Conservation (phyloP, 2,113 vertebrate species). For the Petroica traversi region DNA sequence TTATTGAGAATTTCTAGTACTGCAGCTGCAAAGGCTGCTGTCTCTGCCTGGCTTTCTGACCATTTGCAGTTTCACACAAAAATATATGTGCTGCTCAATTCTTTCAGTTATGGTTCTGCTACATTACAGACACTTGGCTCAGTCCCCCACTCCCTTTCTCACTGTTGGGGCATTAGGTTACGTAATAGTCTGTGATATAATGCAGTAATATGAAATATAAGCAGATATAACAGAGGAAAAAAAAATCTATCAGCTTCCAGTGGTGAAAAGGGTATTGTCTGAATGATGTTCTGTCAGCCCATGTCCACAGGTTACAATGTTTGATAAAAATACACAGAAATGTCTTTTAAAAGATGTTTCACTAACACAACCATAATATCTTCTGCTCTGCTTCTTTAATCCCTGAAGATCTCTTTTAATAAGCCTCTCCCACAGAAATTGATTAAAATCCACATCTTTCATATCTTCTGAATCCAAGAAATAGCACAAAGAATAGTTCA, state of each 20-base stretch:
- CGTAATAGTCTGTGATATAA: neutral
- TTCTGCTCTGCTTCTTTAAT: constrained; percentile 25
- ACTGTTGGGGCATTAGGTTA: neutral
- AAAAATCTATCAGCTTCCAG: neutral
- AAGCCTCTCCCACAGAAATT: constrained; percentile 9
- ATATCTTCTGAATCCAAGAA: constrained; percentile 9
- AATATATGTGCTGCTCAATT: neutral
- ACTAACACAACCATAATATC: neutral
- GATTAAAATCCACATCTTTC: constrained; percentile 35
- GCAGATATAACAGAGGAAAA: neutral
- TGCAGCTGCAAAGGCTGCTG: neutral
- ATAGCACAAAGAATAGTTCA: neutral
- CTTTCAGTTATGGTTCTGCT: neutral
- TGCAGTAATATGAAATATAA: neutral
- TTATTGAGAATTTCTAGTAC: neutral
- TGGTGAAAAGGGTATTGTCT: neutral
- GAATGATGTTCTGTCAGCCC: neutral
- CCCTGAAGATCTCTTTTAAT: constrained; percentile 23
- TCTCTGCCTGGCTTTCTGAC: neutral
- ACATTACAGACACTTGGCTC: neutral
- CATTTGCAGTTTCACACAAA: neutral
- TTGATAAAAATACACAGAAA: neutral
- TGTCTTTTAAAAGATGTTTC: neutral
- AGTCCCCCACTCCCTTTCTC: neutral
- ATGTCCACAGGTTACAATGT: rapidly evolving